These are phyloP conservation scores for Myripristis jacobus DNA, from an alignment of 2,797 vertebrate species.

Conservation along the genomic window DNA sequence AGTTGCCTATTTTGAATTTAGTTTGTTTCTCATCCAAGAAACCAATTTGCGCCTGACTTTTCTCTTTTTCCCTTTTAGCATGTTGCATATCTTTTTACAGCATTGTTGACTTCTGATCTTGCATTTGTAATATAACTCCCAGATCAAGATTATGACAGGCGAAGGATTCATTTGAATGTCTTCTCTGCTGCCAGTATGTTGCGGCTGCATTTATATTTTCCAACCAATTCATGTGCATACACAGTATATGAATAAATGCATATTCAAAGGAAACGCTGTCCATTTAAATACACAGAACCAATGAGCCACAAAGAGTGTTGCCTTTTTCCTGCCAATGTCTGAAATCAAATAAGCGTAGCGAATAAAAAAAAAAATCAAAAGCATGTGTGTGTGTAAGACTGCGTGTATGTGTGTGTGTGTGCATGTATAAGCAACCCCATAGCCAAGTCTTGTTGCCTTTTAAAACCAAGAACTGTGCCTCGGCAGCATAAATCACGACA, in stretches of 20 bases:
- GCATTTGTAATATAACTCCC: conserved; percentile 49
- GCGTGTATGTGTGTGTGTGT: conserved; percentile 3
- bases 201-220: conserved; percentile 4
- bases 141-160: conserved; percentile 43
- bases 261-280: conserved; percentile 28
- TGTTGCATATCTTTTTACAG: conserved; percentile 42
- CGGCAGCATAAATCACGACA: conserved; percentile 50
- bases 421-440: not conserved
- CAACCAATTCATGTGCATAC: not conserved
- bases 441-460: not conserved
- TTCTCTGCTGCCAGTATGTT: conserved; percentile 6
- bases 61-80: conserved; percentile 26
- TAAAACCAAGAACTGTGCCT: conserved; percentile 42
- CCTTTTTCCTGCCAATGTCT: not conserved
- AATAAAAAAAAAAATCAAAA: not conserved
- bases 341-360: conserved; percentile 3
- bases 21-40: conserved; percentile 53
- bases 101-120: conserved; percentile 45
- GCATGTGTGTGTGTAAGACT: not conserved
- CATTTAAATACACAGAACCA: conserved; percentile 6
- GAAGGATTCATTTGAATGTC: conserved; percentile 6
- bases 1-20: conserved; percentile 8
- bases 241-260: conserved; percentile 12
- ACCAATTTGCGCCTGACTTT: conserved; percentile 55
- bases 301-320: not conserved